Evolutionary conservation across 2,888 invertebrate species (phyloP).

Genomic region (Ramazzottius varieornatus): DNA sequence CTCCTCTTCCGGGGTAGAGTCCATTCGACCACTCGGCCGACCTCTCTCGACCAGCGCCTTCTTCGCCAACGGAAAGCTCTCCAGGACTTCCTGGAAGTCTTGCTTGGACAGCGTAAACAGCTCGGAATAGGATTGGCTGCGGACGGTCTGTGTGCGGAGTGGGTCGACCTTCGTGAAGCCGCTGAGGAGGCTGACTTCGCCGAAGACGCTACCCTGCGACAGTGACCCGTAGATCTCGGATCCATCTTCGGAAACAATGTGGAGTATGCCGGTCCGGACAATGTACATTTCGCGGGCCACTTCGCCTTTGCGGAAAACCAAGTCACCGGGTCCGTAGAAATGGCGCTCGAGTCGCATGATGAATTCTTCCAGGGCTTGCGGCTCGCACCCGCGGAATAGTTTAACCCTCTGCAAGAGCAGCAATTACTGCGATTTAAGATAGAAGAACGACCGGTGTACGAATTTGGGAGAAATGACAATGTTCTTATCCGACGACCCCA

Average conservation of each 20-base stretch:
- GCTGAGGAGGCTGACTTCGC: background rate
- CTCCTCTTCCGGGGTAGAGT: background rate
- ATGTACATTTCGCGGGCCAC: conserved; percentile 1
- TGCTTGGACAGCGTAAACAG: background rate
- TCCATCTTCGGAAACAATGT: background rate
- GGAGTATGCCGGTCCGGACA: background rate
- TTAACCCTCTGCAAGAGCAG: background rate
- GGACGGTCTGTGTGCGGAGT: background rate
- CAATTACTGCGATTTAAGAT: background rate
- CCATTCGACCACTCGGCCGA: background rate
- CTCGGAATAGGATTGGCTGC: conserved; percentile 2
- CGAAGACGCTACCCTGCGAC: conserved; percentile 1
- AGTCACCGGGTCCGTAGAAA: background rate
- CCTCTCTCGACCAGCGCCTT: background rate
- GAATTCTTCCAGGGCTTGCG: conserved; percentile 1
- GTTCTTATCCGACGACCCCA: no score
- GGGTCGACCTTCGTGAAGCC: background rate
- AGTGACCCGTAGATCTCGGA: background rate
- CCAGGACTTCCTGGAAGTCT: conserved; percentile 1
- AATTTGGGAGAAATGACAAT: no score
- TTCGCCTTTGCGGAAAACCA: conserved; percentile 1
- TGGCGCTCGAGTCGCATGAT: conserved; percentile 1
- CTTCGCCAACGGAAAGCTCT: conserved; percentile 2
- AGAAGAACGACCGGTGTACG: no score
- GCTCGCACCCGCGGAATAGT: background rate